Conservation (phyloP, 2,797 vertebrate genomes). For the Enteromius treurensis region DNA sequence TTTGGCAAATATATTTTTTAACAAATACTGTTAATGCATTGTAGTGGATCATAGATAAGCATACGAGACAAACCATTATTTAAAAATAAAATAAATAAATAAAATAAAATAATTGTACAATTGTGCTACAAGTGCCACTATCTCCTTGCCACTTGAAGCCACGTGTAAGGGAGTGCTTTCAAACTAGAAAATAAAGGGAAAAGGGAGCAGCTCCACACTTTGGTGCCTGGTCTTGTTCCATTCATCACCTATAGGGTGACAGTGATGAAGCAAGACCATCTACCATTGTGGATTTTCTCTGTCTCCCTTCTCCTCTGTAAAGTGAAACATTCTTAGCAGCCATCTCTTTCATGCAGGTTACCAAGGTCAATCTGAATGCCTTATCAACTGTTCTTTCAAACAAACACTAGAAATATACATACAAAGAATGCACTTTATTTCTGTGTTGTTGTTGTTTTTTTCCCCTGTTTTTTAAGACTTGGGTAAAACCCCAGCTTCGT, state of each 20-base stretch:
- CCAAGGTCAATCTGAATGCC: conserved; percentile 64
- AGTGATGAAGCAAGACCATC: conserved; percentile 42
- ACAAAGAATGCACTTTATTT: conserved; percentile 61
- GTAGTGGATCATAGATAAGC: conserved; percentile 66
- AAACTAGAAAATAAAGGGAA: conserved; percentile 64
- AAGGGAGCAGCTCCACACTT: conserved; percentile 67
- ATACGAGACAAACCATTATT: conserved; percentile 67
- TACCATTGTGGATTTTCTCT: conserved; percentile 72
- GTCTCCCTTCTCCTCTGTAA: conserved; percentile 64
- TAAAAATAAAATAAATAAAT: conserved; percentile 61
- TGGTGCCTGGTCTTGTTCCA: conserved; percentile 57
- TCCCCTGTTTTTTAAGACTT: background rate
- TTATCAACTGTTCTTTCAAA: conserved; percentile 51
- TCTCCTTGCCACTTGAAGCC: conserved; percentile 76
- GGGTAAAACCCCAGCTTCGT: conserved; percentile 35
- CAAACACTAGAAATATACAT: conserved; percentile 68
- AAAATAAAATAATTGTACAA: conserved; percentile 70
- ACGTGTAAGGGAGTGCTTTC: conserved; percentile 72
- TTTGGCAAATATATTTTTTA: conserved; percentile 75
- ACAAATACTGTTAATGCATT: conserved; percentile 63
- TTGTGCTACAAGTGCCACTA: conserved; percentile 80
- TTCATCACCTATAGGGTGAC: conserved; percentile 21
- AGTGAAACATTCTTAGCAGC: conserved; percentile 75
- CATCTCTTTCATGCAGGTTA: conserved; percentile 72
- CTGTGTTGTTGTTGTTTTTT: background rate